phyloP scores from a whole-genome alignment of 2,888 invertebrate genomes.

The Lycocerus yunnanus region DNA sequence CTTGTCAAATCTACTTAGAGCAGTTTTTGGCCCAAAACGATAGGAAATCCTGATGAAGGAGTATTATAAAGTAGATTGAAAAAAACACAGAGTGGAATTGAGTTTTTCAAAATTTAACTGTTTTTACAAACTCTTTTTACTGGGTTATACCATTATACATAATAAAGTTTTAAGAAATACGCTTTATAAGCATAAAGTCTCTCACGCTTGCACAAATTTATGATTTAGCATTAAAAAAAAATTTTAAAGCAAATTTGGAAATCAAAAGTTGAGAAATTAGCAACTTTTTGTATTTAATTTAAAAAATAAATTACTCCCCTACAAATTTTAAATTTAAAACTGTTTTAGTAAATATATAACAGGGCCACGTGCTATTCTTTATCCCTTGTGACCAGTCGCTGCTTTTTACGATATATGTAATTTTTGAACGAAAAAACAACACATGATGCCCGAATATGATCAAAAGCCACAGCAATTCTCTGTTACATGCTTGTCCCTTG shows the following conservation, averaged over 20 bases:
- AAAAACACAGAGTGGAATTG: too few species aligned
- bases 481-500: slow-evolving; percentile 25
- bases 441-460: slow-evolving; percentile 34
- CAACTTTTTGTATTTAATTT: not conserved
- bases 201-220: too few species aligned
- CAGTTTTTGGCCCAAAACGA: too few species aligned
- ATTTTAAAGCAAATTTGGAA: not conserved
- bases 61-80: too few species aligned
- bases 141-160: too few species aligned
- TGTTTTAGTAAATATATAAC: slow-evolving; percentile 22
- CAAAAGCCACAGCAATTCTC: slow-evolving; percentile 30
- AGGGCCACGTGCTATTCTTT: slow-evolving; percentile 24
- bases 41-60: too few species aligned
- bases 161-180: too few species aligned
- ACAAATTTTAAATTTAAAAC: slow-evolving; percentile 14
- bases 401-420: slow-evolving; percentile 32
- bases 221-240: not conserved
- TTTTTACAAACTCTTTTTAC: too few species aligned
- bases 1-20: too few species aligned
- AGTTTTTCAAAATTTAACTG: too few species aligned
- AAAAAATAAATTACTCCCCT: not conserved
- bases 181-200: too few species aligned
- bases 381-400: slow-evolving; percentile 29
- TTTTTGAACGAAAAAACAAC: slow-evolving; percentile 33
- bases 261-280: not conserved